A percentile compares a stretch with the other conserved stretches of the same genome.
These are phyloP conservation scores for Pararge aegeria DNA, from an alignment of 1,140 invertebrate genomes.

Conservation along the genomic window DNA sequence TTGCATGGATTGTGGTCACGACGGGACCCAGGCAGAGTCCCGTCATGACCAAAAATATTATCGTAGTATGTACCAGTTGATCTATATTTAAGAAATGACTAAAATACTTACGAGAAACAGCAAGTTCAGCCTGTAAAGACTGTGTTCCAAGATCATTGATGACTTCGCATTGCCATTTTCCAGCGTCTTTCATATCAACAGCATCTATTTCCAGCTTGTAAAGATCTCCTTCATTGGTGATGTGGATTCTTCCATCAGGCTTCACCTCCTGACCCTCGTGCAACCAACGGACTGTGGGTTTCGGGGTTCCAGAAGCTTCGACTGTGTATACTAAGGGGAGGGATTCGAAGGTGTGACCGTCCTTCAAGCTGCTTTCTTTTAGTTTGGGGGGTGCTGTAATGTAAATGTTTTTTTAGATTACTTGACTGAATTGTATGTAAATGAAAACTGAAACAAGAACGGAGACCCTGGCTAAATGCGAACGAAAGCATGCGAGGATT, in stretches of 20 bases:
- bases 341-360: conserved; percentile 88
- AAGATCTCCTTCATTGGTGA: conserved; percentile 85
- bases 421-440: background rate
- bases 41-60: no score
- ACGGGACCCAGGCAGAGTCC: no score
- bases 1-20: no score
- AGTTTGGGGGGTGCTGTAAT: conserved; percentile 87
- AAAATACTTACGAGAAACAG: conserved; percentile 84
- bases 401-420: conserved; percentile 13
- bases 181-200: conserved; percentile 86
- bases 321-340: conserved; percentile 87
- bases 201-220: conserved; percentile 87
- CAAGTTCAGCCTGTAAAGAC: conserved; percentile 84
- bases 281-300: conserved; percentile 89
- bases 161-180: conserved; percentile 87
- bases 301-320: conserved; percentile 85
- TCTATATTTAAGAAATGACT: no score
- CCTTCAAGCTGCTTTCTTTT: conserved; percentile 85
- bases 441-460: no score
- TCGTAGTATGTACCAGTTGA: no score
- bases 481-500: no score
- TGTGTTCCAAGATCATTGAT: conserved; percentile 89
- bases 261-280: conserved; percentile 85
- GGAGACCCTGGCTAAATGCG: no score
- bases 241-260: conserved; percentile 81